A percentile compares a stretch with the other conserved stretches of the same genome.
Evolutionary conservation across 1,140 invertebrate species (phyloP).

Genomic region (Capitella teleta): DNA sequence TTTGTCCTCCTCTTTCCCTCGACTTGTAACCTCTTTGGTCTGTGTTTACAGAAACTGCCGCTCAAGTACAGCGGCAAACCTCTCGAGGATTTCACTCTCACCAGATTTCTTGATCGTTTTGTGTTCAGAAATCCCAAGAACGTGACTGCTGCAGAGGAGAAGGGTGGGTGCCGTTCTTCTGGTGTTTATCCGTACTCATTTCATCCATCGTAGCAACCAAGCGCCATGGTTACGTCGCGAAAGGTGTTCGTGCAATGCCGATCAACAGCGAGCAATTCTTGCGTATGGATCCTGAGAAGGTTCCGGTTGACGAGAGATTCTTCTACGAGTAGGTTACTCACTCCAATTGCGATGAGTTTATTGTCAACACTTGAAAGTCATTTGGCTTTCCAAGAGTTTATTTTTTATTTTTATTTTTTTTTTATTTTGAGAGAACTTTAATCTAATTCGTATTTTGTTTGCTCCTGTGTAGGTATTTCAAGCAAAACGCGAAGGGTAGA

Average conservation of each 20-base stretch:
- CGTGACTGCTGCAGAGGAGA: background rate
- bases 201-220: background rate
- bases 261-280: slow-evolving; percentile 60
- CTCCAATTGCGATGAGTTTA: background rate
- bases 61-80: slow-evolving; percentile 86
- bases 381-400: no score
- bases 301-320: slow-evolving; percentile 73
- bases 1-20: slow-evolving; percentile 31
- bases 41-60: slow-evolving; percentile 18
- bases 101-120: slow-evolving; percentile 84
- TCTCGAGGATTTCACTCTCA: slow-evolving; percentile 75
- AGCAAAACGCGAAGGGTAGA: background rate
- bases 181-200: background rate
- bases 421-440: background rate
- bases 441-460: background rate
- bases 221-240: background rate
- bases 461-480: background rate
- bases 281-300: slow-evolving; percentile 52
- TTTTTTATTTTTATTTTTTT: background rate
- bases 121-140: slow-evolving; percentile 90
- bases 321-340: slow-evolving; percentile 48
- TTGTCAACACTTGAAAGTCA: background rate
- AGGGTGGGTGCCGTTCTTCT: background rate
- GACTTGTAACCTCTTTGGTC: background rate
- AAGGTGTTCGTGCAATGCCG: slow-evolving; percentile 49